phyloP scores from a whole-genome alignment of 2,888 invertebrate species.

The Hartigia nigra region DNA sequence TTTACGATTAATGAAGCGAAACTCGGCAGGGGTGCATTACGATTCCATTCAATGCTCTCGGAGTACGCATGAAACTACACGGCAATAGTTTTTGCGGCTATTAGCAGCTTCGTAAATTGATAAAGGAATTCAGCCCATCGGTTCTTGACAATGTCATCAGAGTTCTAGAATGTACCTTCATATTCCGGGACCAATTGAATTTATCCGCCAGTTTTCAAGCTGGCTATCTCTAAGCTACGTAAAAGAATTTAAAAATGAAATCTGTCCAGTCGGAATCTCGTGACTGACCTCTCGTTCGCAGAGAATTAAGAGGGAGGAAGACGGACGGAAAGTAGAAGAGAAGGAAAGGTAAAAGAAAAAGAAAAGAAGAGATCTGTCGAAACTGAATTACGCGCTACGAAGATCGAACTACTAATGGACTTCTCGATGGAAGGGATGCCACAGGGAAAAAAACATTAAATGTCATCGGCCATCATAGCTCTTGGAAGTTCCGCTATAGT shows the following conservation, averaged over 20 bases:
- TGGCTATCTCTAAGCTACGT: background rate
- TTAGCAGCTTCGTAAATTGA: constrained; percentile 36
- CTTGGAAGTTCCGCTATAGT: background rate
- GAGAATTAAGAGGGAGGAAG: background rate
- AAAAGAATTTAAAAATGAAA: background rate
- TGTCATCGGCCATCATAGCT: background rate
- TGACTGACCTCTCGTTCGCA: background rate
- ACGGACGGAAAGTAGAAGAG: no score
- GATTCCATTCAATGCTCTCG: constrained; percentile 28
- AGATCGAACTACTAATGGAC: constrained; percentile 44
- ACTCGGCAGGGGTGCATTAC: constrained; percentile 31
- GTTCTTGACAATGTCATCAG: background rate
- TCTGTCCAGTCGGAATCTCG: background rate
- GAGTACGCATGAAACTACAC: constrained; percentile 28
- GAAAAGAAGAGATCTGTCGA: constrained; percentile 20
- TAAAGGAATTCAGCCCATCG: constrained; percentile 26
- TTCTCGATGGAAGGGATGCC: constrained; percentile 20
- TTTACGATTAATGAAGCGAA: constrained; percentile 25
- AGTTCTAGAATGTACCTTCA: background rate
- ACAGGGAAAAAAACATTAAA: background rate
- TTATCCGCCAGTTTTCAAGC: background rate
- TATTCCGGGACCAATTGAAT: constrained; percentile 32
- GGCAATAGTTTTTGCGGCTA: constrained; percentile 42
- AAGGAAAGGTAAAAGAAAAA: background rate
- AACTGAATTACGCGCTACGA: constrained; percentile 42